Conservation (phyloP, 1,140 invertebrate genomes). For the Zeugodacus cucurbitae region DNA sequence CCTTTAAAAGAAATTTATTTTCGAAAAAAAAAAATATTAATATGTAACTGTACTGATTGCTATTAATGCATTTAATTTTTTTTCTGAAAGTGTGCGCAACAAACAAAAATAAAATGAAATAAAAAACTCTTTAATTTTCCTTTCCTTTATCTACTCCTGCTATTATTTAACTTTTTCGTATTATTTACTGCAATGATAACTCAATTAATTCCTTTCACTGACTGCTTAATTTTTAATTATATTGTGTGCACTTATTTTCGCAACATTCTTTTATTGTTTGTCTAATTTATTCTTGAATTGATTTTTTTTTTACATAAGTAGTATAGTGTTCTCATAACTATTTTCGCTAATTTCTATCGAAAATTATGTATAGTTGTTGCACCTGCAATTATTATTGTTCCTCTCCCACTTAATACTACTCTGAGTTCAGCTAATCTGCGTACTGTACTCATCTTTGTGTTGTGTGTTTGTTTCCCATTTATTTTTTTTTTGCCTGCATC, state of each 20-base stretch:
- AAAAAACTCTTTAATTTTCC: neutral
- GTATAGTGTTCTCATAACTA: neutral
- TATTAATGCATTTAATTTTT: too few relatives aligned
- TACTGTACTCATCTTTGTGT: neutral
- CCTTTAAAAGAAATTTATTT: too few relatives aligned
- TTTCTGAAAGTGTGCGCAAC: too few relatives aligned
- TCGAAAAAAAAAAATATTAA: too few relatives aligned
- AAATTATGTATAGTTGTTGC: constrained; percentile 23
- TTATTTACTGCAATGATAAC: neutral
- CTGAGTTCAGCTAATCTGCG: neutral
- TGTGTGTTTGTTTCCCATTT: neutral
- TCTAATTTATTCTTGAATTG: neutral
- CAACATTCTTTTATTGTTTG: neutral
- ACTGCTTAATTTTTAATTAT: neutral
- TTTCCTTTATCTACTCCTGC: neutral
- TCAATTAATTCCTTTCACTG: neutral
- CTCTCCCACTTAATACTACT: constrained; percentile 9
- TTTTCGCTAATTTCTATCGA: neutral
- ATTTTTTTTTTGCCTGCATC: neutral
- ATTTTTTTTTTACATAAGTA: neutral
- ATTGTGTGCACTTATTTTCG: neutral
- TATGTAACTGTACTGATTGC: too few relatives aligned
- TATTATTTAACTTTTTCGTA: neutral
- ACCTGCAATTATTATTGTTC: constrained; percentile 33
- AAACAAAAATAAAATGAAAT: too few relatives aligned